phyloP scores from a whole-genome alignment of 2,888 invertebrate species.

The Acrobasis suavella region DNA sequence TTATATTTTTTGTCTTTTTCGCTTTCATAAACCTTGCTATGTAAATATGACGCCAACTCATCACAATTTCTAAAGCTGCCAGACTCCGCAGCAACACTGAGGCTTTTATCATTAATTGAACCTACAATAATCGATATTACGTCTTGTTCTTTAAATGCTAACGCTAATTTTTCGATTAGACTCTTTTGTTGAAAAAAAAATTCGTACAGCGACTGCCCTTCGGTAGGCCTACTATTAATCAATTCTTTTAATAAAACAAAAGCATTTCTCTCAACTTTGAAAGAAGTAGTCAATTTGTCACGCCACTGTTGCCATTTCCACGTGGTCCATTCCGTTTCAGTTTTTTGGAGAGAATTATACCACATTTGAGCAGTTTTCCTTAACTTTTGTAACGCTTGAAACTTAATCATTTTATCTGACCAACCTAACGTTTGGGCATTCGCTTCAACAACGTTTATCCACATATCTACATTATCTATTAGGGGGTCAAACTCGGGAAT shows the following conservation, averaged over 20 bases:
- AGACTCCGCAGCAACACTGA: constrained; percentile 34
- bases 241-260: constrained; percentile 31
- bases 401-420: constrained; percentile 34
- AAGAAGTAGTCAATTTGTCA: constrained; percentile 33
- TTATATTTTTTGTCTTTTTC: neutral
- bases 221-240: constrained; percentile 3
- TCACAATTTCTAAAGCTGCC: constrained; percentile 35
- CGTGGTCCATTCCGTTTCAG: constrained; percentile 36
- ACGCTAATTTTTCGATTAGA: constrained; percentile 33
- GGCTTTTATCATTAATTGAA: constrained; percentile 33
- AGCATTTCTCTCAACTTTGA: constrained; percentile 34
- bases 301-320: constrained; percentile 41
- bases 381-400: constrained; percentile 37
- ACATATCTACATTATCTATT: constrained; percentile 30
- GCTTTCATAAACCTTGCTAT: constrained; percentile 10
- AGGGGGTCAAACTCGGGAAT: constrained; percentile 22
- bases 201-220: constrained; percentile 35
- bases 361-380: constrained; percentile 38
- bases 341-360: constrained; percentile 35
- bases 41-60: constrained; percentile 33
- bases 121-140: constrained; percentile 37
- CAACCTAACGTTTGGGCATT: constrained; percentile 37
- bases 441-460: constrained; percentile 38
- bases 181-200: constrained; percentile 35
- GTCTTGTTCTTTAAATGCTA: constrained; percentile 34